These are phyloP conservation scores for Panthera uncia DNA, from an alignment of 2,113 vertebrate species.

Conservation along the genomic window DNA sequence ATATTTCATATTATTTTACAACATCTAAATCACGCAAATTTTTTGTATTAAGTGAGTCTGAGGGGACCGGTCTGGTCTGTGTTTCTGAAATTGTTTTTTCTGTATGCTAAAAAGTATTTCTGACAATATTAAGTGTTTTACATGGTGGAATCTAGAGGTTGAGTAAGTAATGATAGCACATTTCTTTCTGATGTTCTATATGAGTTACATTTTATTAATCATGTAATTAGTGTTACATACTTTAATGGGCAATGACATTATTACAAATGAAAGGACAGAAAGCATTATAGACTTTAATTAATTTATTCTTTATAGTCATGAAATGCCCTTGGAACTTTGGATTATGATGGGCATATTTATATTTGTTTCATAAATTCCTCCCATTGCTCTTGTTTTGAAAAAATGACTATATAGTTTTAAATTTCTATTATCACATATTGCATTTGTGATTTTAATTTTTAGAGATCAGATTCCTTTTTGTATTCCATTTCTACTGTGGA, in stretches of 20 bases:
- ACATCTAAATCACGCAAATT: conserved; percentile 43
- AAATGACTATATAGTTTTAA: conserved; percentile 16
- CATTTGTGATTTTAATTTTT: conserved; percentile 28
- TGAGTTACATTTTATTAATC: conserved; percentile 18
- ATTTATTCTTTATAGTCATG: neutral
- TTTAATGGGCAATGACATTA: neutral
- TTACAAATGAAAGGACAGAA: neutral
- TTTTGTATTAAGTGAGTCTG: neutral
- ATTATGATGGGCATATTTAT: neutral
- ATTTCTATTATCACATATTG: neutral
- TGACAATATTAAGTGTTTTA: neutral
- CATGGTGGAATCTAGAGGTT: neutral
- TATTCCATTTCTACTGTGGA: neutral
- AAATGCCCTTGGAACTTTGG: neutral
- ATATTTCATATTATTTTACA: conserved; percentile 6
- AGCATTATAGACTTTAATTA: neutral
- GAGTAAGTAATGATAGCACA: neutral
- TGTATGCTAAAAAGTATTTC: conserved; percentile 5
- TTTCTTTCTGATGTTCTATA: neutral
- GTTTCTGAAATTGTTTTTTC: conserved; percentile 36
- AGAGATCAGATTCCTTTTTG: conserved; percentile 4
- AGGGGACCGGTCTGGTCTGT: neutral
- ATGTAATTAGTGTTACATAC: neutral
- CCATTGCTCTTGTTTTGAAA: neutral
- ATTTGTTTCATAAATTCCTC: neutral